Conservation (phyloP, 2,888 invertebrate species). For the Metalampra italica region DNA sequence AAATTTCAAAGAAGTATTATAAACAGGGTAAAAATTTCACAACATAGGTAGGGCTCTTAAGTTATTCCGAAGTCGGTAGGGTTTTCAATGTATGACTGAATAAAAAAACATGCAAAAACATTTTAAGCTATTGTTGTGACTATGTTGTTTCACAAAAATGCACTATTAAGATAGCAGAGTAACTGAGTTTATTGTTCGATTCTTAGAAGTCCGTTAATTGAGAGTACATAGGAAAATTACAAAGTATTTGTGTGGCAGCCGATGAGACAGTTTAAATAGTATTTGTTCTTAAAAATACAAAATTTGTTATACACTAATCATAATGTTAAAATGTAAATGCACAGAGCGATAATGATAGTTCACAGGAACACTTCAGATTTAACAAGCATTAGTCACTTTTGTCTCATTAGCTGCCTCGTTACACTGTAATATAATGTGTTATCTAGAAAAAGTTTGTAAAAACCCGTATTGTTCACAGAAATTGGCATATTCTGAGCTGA, state of each 20-base stretch:
- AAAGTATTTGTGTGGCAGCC: not conserved
- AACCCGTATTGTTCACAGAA: too few species aligned
- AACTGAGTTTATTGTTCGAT: not conserved
- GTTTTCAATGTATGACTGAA: too few species aligned
- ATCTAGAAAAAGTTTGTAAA: too few species aligned
- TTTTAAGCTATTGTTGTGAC: too few species aligned
- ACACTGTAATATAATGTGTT: not conserved
- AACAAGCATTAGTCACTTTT: constrained; percentile 8
- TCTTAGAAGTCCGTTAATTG: not conserved
- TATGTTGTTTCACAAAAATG: not conserved
- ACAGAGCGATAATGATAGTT: constrained; percentile 1
- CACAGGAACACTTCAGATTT: constrained; percentile 3
- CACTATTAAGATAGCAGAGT: too few species aligned
- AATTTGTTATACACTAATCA: constrained; percentile 1
- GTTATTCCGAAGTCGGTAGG: too few species aligned
- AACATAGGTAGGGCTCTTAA: too few species aligned
- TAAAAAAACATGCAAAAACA: too few species aligned
- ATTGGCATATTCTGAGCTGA: too few species aligned
- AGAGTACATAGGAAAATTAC: not conserved
- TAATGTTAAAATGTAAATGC: not conserved
- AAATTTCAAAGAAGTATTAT: too few species aligned
- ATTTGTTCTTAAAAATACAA: not conserved
- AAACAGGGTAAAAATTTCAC: too few species aligned
- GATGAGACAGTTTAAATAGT: too few species aligned
- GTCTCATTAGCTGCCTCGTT: not conserved